phyloP scores from a whole-genome alignment of 2,888 invertebrate genomes.

The Leptarthrus brevirostris region DNA sequence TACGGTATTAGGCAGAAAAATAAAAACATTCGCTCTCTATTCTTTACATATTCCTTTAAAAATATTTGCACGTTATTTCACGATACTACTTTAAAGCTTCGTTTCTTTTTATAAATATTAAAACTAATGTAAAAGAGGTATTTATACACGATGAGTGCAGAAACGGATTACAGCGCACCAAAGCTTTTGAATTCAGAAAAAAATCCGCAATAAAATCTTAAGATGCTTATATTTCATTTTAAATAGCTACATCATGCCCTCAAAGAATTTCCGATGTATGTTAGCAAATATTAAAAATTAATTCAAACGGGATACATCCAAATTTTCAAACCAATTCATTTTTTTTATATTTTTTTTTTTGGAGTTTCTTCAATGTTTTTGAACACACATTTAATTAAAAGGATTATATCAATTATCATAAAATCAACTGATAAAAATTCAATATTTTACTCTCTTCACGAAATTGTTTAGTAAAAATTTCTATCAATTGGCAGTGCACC shows the following conservation, averaged over 20 bases:
- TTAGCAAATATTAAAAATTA: conserved; percentile 40
- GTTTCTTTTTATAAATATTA: conserved; percentile 43
- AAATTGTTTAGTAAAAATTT: conserved; percentile 13
- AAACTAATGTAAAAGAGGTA: conserved; percentile 39
- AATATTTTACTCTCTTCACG: background rate
- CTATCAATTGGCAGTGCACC: conserved; percentile 9
- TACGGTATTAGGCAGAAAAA: too few species aligned
- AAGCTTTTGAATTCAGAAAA: background rate
- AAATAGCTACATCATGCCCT: conserved; percentile 18
- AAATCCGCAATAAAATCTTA: conserved; percentile 2
- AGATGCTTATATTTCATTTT: conserved; percentile 25
- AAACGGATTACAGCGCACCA: conserved; percentile 6
- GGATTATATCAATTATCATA: conserved; percentile 20
- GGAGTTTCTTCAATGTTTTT: conserved; percentile 29
- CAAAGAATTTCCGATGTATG: conserved; percentile 9
- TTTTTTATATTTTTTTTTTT: conserved; percentile 4
- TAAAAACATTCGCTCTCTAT: too few species aligned
- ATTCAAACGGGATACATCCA: background rate
- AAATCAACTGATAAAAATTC: conserved; percentile 30
- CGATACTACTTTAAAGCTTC: conserved; percentile 50
- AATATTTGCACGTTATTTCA: too few species aligned
- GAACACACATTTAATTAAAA: conserved; percentile 36
- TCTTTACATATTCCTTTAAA: too few species aligned
- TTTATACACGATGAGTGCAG: conserved; percentile 1
- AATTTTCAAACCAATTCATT: conserved; percentile 20